Conservation (phyloP, 1,140 invertebrate species). For the Listronotus bonariensis region DNA sequence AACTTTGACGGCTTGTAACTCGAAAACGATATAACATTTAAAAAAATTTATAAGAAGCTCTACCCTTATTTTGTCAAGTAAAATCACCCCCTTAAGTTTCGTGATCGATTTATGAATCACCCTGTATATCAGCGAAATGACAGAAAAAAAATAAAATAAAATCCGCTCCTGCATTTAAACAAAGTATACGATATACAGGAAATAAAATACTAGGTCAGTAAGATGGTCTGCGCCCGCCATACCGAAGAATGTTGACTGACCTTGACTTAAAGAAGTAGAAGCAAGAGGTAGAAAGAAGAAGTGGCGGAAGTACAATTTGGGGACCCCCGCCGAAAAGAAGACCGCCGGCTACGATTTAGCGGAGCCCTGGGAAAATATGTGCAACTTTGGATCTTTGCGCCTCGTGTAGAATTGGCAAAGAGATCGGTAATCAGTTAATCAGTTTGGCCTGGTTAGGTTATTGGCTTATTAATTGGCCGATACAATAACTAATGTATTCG, state of each 20-base stretch:
- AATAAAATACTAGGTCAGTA: conserved; percentile 51
- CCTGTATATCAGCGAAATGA: no score
- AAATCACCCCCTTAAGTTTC: no score
- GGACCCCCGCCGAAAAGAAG: conserved; percentile 15
- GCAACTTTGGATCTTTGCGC: background rate
- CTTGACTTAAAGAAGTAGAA: conserved; percentile 43
- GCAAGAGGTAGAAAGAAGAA: conserved; percentile 23
- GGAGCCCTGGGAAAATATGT: conserved; percentile 30
- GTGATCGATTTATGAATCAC: no score
- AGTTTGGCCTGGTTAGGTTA: conserved; percentile 23
- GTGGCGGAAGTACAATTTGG: conserved; percentile 32
- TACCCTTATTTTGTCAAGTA: no score
- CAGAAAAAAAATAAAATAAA: background rate
- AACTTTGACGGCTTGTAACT: no score
- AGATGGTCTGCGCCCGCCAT: conserved; percentile 38
- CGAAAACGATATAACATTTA: no score
- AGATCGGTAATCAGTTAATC: conserved; percentile 19
- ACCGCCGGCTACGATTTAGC: conserved; percentile 9
- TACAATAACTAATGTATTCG: no score
- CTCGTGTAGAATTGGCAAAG: conserved; percentile 7
- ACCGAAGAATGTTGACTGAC: conserved; percentile 45
- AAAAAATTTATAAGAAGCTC: no score
- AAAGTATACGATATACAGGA: conserved; percentile 38
- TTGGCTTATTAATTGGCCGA: conserved; percentile 14
- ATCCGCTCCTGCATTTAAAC: conserved; percentile 7